Percentiles rank a stretch among this genome's conserved stretches.
These are phyloP conservation scores for Sarcophaga caerulescens DNA, from an alignment of 2,888 invertebrate genomes.

Conservation along the genomic window DNA sequence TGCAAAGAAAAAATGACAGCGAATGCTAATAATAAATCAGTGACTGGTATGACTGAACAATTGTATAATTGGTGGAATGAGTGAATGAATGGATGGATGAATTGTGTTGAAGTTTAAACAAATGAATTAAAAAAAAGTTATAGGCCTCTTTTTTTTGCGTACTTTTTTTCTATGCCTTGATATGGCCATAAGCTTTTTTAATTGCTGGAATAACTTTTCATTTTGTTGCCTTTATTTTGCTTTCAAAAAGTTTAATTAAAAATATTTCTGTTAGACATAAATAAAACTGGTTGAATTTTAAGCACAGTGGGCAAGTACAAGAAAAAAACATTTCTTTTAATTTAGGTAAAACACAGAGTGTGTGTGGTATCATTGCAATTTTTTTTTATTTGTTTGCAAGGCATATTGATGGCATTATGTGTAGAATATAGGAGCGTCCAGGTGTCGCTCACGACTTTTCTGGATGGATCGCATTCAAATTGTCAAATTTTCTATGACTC, in stretches of 20 bases:
- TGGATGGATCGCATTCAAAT: too few relatives aligned
- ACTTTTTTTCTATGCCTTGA: neutral
- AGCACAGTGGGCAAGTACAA: constrained; percentile 26
- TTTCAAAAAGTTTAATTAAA: constrained; percentile 23
- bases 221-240: neutral
- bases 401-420: too few relatives aligned
- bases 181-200: constrained; percentile 26
- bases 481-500: too few relatives aligned
- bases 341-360: too few relatives aligned
- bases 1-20: neutral
- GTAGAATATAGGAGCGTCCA: too few relatives aligned
- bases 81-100: neutral
- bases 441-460: too few relatives aligned
- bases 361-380: too few relatives aligned
- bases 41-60: constrained; percentile 1
- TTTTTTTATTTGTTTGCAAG: too few relatives aligned
- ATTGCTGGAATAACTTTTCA: constrained; percentile 23
- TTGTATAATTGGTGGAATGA: neutral
- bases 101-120: constrained; percentile 19
- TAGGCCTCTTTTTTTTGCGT: neutral
- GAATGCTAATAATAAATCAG: constrained; percentile 23
- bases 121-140: constrained; percentile 30
- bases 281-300: constrained; percentile 7
- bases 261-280: constrained; percentile 4
- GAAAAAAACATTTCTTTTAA: too few relatives aligned